Percentiles rank a stretch among this genome's conserved stretches.
phyloP scores from a whole-genome alignment of 2,888 invertebrate species.

The Beris chalybata region DNA sequence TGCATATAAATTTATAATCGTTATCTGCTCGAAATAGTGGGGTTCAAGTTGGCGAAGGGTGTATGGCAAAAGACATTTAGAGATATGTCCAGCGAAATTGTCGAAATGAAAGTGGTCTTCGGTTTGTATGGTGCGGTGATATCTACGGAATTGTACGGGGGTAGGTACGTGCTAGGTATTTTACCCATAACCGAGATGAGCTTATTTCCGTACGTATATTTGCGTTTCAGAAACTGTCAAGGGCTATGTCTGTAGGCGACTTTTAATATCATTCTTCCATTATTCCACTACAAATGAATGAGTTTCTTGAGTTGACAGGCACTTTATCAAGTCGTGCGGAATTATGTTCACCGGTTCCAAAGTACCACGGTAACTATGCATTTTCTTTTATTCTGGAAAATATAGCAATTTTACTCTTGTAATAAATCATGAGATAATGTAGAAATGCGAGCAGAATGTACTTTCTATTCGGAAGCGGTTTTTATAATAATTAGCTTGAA shows the following conservation, averaged over 20 bases:
- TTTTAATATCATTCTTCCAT: slow-evolving; percentile 30
- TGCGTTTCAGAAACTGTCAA: slow-evolving; percentile 22
- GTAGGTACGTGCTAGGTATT: not conserved
- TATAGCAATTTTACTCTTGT: too few species aligned
- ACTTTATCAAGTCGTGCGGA: slow-evolving; percentile 28
- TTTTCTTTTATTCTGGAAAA: too few species aligned
- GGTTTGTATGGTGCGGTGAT: slow-evolving; percentile 5
- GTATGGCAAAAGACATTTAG: not conserved
- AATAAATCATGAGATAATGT: too few species aligned
- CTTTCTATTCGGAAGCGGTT: too few species aligned
- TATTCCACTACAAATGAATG: slow-evolving; percentile 23
- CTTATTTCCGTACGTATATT: slow-evolving; percentile 9
- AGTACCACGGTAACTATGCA: too few species aligned
- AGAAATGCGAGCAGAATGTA: too few species aligned
- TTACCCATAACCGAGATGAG: slow-evolving; percentile 2
- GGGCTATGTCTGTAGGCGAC: slow-evolving; percentile 24
- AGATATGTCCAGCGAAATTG: slow-evolving; percentile 13
- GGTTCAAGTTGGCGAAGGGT: not conserved
- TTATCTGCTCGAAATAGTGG: slow-evolving; percentile 16
- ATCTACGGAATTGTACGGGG: not conserved
- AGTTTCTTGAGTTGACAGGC: slow-evolving; percentile 28
- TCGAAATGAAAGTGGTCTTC: slow-evolving; percentile 16
- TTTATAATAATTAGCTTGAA: too few species aligned
- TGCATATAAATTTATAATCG: slow-evolving; percentile 21
- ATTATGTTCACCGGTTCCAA: not conserved